A percentile compares a stretch with the other conserved stretches of the same genome.
Conservation (phyloP, 2,888 invertebrate species). For the Podotricha telesiphe region DNA sequence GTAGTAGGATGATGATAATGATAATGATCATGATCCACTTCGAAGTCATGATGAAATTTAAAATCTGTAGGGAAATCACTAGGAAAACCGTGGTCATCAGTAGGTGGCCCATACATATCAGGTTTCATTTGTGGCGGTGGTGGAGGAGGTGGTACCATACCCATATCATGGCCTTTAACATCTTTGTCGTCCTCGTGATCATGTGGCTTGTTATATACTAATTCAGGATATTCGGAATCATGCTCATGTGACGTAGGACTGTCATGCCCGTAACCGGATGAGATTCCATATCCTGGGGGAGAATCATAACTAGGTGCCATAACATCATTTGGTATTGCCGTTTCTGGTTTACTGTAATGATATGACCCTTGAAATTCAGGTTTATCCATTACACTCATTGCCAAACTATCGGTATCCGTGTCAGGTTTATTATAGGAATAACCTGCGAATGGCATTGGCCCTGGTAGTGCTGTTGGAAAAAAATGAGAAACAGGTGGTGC, state of each 20-base stretch:
- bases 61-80: constrained; percentile 76
- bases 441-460: constrained; percentile 61
- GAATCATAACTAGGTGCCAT: constrained; percentile 42
- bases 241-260: constrained; percentile 52
- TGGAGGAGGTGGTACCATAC: constrained; percentile 68
- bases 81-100: constrained; percentile 72
- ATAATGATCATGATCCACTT: constrained; percentile 66
- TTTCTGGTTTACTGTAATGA: constrained; percentile 60
- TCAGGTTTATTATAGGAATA: constrained; percentile 73
- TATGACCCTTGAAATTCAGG: constrained; percentile 60
- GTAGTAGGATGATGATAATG: constrained; percentile 67
- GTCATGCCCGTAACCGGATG: constrained; percentile 56
- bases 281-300: constrained; percentile 34
- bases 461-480: constrained; percentile 61
- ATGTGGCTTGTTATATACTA: constrained; percentile 66
- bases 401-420: constrained; percentile 50
- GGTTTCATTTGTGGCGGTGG: constrained; percentile 54
- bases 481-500: constrained; percentile 54
- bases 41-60: constrained; percentile 73
- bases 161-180: constrained; percentile 57
- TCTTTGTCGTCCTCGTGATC: constrained; percentile 50
- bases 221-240: constrained; percentile 65
- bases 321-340: constrained; percentile 49
- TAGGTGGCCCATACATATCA: constrained; percentile 53
- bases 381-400: constrained; percentile 52